A percentile compares a stretch with the other conserved stretches of the same genome.
Evolutionary conservation across 2,797 vertebrate genomes (phyloP).

Genomic region (Micropoecilia bifurca): DNA sequence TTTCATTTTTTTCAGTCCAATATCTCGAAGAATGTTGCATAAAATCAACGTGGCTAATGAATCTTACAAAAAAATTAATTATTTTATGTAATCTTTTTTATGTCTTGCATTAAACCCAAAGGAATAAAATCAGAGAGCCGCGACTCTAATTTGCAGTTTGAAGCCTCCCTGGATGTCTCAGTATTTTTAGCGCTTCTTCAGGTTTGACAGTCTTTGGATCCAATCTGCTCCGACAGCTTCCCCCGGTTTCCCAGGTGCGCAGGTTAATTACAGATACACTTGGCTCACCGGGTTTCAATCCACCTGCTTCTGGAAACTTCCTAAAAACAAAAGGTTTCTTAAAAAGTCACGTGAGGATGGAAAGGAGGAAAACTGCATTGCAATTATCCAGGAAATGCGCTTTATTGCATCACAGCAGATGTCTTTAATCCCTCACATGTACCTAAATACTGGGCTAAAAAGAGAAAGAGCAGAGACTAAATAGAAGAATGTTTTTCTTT

Average conservation of each 20-base stretch:
- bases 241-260: conserved; percentile 24
- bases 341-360: neutral
- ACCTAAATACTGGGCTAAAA: no score
- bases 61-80: conserved; percentile 27
- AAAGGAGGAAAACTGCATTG: neutral
- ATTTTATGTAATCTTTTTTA: conserved; percentile 31
- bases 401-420: neutral
- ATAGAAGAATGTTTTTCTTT: neutral
- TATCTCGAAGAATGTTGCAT: conserved; percentile 20
- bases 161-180: conserved; percentile 1
- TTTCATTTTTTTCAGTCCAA: neutral
- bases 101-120: conserved; percentile 29
- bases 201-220: conserved; percentile 21
- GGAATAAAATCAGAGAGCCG: conserved; percentile 47
- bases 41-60: conserved; percentile 21
- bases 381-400: neutral
- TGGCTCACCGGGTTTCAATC: neutral
- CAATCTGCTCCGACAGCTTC: conserved; percentile 30
- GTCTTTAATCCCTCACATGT: neutral
- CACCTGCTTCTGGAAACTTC: neutral
- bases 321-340: neutral
- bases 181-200: conserved; percentile 25
- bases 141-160: conserved; percentile 17
- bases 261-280: conserved; percentile 8
- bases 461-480: neutral